phyloP scores from a whole-genome alignment of 2,888 invertebrate genomes.

The Rhagium mordax region DNA sequence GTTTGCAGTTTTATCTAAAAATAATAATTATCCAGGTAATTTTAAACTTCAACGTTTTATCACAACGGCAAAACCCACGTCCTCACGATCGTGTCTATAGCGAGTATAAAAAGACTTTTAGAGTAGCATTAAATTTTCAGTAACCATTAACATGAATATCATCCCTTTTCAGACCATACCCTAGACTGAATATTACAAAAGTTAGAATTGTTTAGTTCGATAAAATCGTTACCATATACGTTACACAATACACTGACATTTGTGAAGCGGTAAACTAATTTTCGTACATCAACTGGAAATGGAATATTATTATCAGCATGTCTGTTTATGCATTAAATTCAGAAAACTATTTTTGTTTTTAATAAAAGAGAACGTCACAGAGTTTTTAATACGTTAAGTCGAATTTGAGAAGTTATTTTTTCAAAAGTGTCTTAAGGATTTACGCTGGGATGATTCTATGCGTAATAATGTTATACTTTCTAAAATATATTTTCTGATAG shows the following conservation, averaged over 20 bases:
- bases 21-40: too few species aligned
- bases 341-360: too few species aligned
- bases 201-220: background rate
- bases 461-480: slow-evolving; percentile 12
- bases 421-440: background rate
- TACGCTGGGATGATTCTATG: background rate
- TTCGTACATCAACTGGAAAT: too few species aligned
- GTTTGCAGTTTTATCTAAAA: too few species aligned
- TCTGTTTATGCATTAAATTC: too few species aligned
- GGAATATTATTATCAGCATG: too few species aligned
- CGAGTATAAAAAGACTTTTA: slow-evolving; percentile 3
- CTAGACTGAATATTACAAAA: background rate
- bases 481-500: slow-evolving; percentile 7
- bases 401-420: background rate
- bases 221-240: background rate
- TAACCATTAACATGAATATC: slow-evolving; percentile 31
- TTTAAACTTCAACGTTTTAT: background rate
- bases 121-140: slow-evolving; percentile 30
- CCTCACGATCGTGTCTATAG: background rate
- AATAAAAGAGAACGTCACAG: too few species aligned
- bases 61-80: background rate
- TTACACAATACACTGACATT: background rate
- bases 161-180: slow-evolving; percentile 14
- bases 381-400: too few species aligned
- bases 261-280: background rate